Base-by-base conservation (phyloP, 2,113 vertebrate genomes). In the Prinia subflava region DNA sequence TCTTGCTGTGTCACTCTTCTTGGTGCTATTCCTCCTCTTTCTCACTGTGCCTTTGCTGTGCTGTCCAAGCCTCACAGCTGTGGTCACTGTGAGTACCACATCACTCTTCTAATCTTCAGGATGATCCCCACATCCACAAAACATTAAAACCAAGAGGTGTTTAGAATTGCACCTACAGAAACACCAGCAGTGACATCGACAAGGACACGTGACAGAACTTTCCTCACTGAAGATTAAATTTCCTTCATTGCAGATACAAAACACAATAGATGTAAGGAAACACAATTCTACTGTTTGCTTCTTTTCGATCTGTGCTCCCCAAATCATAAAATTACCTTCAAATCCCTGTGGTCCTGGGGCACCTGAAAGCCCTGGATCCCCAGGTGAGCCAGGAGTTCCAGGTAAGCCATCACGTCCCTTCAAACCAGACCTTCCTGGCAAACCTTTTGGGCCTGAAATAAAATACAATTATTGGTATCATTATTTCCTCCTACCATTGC, bases 391-490 rank as follows among this genome's bases (percentile, higher is more conserved):
- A 25, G 97, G 93, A 7, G 87, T 39, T 76, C 99, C 99, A 35
- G 97, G 41, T 25, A 97, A 49, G 35, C 99, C 99, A 35, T 90
- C 98, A 46, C 22, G 94, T 37, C 99, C 99, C 73, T 98, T 97
- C 90, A 98, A 98, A 41, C 99, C 99, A 5, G 93, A 44, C 39
- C 96, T 56, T 41, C 99, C 99, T 6, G 95, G 94, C 46, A 97
- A 95, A 83, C 99, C 99, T 96, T 99, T 99, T 30, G 91, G 20
- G 86, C 99, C 99, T 99, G 93, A 47, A 87, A 88, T 71, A 8
- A 62, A 94, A 89, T 4, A 59, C 16, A 69, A 9, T 60, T 37
- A 30, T 64, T 47, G 33, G 28, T 60, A 10, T 30, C 13, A 30
- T n/a, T 47, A 41, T 79, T 82, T 89, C 76, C 30, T 70, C 52